These are phyloP conservation scores for Thecocarcelia acutangulata DNA, from an alignment of 2,888 invertebrate species.

Conservation along the genomic window DNA sequence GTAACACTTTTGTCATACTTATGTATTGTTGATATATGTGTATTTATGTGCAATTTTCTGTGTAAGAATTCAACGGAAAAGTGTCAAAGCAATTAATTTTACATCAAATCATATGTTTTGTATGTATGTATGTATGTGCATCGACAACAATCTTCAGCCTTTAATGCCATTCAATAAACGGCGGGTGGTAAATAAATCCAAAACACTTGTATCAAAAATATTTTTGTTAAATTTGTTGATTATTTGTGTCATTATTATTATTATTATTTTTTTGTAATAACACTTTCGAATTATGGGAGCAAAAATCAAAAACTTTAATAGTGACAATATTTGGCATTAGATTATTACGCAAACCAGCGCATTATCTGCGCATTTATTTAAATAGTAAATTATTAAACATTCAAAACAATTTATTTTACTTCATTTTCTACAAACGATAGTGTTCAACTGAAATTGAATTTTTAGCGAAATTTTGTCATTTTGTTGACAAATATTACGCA, in stretches of 20 bases:
- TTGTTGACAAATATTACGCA: conserved; percentile 78
- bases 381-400: conserved; percentile 11
- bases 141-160: conserved; percentile 20
- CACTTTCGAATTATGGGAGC: not conserved
- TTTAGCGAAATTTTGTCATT: conserved; percentile 73
- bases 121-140: too few relatives aligned
- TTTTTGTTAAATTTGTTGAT: conserved; percentile 13
- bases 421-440: too few relatives aligned
- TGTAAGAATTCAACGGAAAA: conserved; percentile 70
- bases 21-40: too few relatives aligned
- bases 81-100: conserved; percentile 76
- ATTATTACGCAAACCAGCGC: conserved; percentile 44
- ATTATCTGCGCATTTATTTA: conserved; percentile 30
- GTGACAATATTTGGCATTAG: conserved; percentile 62
- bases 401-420: too few relatives aligned
- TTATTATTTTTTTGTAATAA: not conserved
- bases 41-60: too few relatives aligned
- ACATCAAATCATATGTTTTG: conserved; percentile 58
- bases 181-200: conserved; percentile 46
- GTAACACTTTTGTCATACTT: conserved; percentile 57
- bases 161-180: conserved; percentile 25
- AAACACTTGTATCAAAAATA: conserved; percentile 7
- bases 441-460: conserved; percentile 36
- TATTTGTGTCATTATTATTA: too few relatives aligned
- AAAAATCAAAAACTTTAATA: conserved; percentile 51